Evolutionary conservation across 2,888 invertebrate species (phyloP).

Genomic region (Drosophila tripunctata): DNA sequence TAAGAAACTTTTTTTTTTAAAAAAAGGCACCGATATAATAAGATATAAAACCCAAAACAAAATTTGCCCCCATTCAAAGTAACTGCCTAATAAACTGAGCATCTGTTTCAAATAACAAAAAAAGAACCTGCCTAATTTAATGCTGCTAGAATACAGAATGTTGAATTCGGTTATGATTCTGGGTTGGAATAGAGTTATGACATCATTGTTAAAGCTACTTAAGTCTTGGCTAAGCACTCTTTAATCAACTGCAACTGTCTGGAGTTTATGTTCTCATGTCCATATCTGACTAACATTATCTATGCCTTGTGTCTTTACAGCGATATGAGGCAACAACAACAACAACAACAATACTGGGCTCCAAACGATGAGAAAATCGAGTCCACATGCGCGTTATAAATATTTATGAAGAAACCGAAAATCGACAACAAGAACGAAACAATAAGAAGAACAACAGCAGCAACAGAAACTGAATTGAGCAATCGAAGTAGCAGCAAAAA

Average conservation of each 20-base stretch:
- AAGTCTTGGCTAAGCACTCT: constrained; percentile 9
- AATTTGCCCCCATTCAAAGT: too few relatives aligned
- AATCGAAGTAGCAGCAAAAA: constrained; percentile 33
- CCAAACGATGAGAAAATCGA: constrained; percentile 64
- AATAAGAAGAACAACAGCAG: constrained; percentile 1
- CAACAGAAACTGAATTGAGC: constrained; percentile 24
- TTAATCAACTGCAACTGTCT: constrained; percentile 16
- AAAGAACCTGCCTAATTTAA: too few relatives aligned
- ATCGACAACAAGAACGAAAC: constrained; percentile 26
- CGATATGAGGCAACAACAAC: constrained; percentile 30
- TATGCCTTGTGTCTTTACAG: constrained; percentile 42
- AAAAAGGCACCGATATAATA: too few relatives aligned
- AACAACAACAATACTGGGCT: constrained; percentile 28
- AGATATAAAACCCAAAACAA: too few relatives aligned
- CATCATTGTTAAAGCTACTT: constrained; percentile 6
- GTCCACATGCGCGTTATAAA: constrained; percentile 65
- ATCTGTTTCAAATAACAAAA: too few relatives aligned
- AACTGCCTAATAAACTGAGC: too few relatives aligned
- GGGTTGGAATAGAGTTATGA: neutral
- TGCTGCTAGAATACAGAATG: neutral
- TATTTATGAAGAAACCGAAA: constrained; percentile 50
- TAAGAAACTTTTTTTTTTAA: too few relatives aligned
- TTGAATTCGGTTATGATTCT: neutral
- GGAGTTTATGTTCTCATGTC: constrained; percentile 18
- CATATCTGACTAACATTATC: constrained; percentile 36